These are phyloP conservation scores for Drosophila kepulauana DNA, from an alignment of 1,140 invertebrate species.

Conservation along the genomic window DNA sequence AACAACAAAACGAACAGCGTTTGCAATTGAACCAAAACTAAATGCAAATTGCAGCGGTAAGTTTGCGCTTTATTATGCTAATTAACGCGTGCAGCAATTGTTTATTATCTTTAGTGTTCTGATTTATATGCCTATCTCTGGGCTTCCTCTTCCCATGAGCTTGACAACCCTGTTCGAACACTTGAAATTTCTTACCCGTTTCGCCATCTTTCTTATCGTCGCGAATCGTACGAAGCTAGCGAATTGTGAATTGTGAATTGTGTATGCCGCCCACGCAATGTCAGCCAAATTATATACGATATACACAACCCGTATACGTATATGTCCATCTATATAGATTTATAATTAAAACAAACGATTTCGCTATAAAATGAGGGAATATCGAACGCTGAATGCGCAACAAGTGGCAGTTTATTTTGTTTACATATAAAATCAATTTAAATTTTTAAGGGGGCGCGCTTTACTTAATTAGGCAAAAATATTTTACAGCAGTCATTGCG, in stretches of 20 bases:
- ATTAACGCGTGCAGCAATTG: constrained; percentile 74
- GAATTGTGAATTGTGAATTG: constrained; percentile 15
- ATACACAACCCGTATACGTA: constrained; percentile 13
- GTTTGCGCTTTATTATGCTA: constrained; percentile 68
- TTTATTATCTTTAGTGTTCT: constrained; percentile 44
- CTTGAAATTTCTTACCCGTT: not conserved
- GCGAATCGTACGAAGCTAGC: constrained; percentile 15
- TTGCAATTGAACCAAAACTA: constrained; percentile 32
- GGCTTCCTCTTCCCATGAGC: constrained; percentile 30
- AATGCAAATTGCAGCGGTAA: constrained; percentile 64
- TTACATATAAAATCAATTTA: constrained; percentile 12
- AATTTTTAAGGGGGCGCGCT: constrained; percentile 21
- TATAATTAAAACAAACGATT: constrained; percentile 60
- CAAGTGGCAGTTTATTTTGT: constrained; percentile 46
- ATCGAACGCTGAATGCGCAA: constrained; percentile 8
- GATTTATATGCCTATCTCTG: constrained; percentile 63
- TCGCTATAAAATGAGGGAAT: constrained; percentile 13
- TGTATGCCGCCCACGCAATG: constrained; percentile 23
- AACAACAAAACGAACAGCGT: constrained; percentile 17
- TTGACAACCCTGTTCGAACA: constrained; percentile 41
- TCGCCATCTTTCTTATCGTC: constrained; percentile 13
- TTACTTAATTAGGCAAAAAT: constrained; percentile 7
- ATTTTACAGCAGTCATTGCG: constrained; percentile 11
- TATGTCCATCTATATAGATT: constrained; percentile 24
- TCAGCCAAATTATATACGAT: constrained; percentile 16